A percentile compares a stretch with the other conserved stretches of the same genome.
phyloP scores from a whole-genome alignment of 1,140 invertebrate genomes.

The Drosophila obscura region DNA sequence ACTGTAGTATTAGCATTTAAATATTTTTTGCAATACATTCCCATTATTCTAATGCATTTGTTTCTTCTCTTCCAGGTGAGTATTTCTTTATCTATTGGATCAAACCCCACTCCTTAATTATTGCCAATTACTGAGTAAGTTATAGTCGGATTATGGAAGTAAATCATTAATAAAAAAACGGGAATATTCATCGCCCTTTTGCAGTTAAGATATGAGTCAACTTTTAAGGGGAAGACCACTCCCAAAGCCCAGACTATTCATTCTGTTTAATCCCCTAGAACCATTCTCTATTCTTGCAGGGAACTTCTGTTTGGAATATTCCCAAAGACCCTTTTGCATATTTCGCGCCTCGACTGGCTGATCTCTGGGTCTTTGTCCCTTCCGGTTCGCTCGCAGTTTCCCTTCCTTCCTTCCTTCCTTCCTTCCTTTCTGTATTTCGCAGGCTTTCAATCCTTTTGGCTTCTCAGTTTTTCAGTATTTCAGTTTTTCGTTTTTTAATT shows the following conservation, averaged over 20 bases:
- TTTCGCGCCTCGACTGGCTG: slow-evolving; percentile 46
- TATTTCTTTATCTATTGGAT: slow-evolving; percentile 17
- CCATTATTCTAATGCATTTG: too few relatives aligned
- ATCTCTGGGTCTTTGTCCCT: slow-evolving; percentile 57
- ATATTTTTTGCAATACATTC: too few relatives aligned
- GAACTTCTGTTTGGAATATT: slow-evolving; percentile 30
- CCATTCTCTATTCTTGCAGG: too few relatives aligned
- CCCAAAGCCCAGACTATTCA: too few relatives aligned
- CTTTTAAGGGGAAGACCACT: too few relatives aligned
- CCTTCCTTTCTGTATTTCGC: slow-evolving; percentile 3
- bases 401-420: slow-evolving; percentile 20
- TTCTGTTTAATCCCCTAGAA: too few relatives aligned
- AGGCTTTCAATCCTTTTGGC: slow-evolving; percentile 38
- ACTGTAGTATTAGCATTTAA: too few relatives aligned
- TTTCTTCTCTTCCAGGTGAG: slow-evolving; percentile 50
- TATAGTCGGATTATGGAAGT: background rate
- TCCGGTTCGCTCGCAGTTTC: slow-evolving; percentile 57
- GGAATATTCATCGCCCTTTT: too few relatives aligned
- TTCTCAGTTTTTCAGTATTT: slow-evolving; percentile 10
- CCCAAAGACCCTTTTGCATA: slow-evolving; percentile 44
- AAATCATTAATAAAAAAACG: too few relatives aligned
- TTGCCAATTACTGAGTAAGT: slow-evolving; percentile 24
- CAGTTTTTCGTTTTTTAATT: slow-evolving; percentile 61
- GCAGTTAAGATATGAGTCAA: too few relatives aligned
- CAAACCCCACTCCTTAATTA: background rate